phyloP scores from a whole-genome alignment of 2,797 vertebrate genomes.

The Typhlichthys eigenmanni region DNA sequence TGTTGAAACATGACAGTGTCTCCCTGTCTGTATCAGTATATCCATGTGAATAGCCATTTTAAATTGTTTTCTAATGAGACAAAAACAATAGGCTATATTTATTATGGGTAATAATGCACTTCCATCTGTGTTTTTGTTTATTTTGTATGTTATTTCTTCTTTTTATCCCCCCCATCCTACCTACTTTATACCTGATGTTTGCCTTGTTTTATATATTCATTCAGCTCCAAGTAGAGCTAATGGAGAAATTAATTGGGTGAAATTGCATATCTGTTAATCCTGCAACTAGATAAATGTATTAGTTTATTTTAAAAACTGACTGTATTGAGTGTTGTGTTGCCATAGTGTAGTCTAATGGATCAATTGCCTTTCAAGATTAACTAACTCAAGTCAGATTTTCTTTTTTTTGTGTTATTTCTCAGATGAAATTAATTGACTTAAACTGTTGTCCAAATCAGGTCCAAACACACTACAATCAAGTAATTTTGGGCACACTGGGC shows the following conservation, averaged over 20 bases:
- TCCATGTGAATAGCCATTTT: too few relatives aligned
- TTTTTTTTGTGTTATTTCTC: conserved; percentile 10
- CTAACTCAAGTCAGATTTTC: too few relatives aligned
- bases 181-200: conserved; percentile 19
- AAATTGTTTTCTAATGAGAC: conserved; percentile 20
- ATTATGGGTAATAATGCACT: not conserved
- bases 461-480: not conserved
- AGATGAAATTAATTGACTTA: conserved; percentile 14
- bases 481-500: not conserved
- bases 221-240: conserved; percentile 17
- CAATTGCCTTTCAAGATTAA: not conserved
- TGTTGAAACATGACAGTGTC: conserved; percentile 15
- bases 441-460: not conserved
- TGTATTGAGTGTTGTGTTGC: conserved; percentile 30
- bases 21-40: not conserved
- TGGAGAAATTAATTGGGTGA: conserved; percentile 26
- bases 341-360: conserved; percentile 25
- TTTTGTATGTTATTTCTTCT: conserved; percentile 11
- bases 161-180: not conserved
- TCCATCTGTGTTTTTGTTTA: not conserved
- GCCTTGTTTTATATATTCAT: conserved; percentile 24
- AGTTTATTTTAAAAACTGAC: conserved; percentile 9
- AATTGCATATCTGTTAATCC: conserved; percentile 41
- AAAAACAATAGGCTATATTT: conserved; percentile 40
- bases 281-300: conserved; percentile 52